Base-by-base conservation (phyloP, 1,140 invertebrate genomes). In the Leptinotarsa texana region DNA sequence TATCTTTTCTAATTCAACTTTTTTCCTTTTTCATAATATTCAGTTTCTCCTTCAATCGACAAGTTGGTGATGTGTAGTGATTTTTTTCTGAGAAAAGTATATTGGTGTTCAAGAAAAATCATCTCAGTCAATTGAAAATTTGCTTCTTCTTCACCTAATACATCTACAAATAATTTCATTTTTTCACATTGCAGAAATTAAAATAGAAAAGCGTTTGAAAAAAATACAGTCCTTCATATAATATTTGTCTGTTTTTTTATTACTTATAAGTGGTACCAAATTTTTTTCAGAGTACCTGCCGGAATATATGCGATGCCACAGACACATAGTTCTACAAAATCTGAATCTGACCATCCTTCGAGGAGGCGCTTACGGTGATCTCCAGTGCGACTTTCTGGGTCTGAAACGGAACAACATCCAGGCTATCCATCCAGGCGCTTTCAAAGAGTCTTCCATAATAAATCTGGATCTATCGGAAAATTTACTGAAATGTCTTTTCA, bases 381-480 rank as follows among this genome's bases (percentile, higher is more conserved):
- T 66, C 0, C 13, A 66, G 22, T 18, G n/a, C 22, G 15, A 66
- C 15, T 18, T 33, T 24, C 21, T 66, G 22, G n/a, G 21, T 17
- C 13, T 66, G 15, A 66, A 66, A 13, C 63, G 27, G n/a, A 66
- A 66, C 63, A 66, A 66, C 13, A 66, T 66, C 13, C n/a, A 66
- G 13, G 24, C 63, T 33, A 22, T 66, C 8, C 3, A 33, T 21
- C n/a, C 15, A 24, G 27, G 27, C 22, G 63, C 63, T 66, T 66
- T 66, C 63, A 22, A 13, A 13, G 13, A 15, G 13, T 66, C 63
- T 33, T 24, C 17, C 8, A 66, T 66, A 1, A 33, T 17, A 33
- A 13, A 15, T 33, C 22, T 66, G 22, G 63, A 66, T 66, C 22
- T 66, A 22, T 66, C 63, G 15, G 22, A 66, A 22, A 66, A 66